Evolutionary conservation across 2,888 invertebrate species (phyloP), one percentile per base, ranked within the genome.

Genomic region (Aphodius sticticus): DNA sequence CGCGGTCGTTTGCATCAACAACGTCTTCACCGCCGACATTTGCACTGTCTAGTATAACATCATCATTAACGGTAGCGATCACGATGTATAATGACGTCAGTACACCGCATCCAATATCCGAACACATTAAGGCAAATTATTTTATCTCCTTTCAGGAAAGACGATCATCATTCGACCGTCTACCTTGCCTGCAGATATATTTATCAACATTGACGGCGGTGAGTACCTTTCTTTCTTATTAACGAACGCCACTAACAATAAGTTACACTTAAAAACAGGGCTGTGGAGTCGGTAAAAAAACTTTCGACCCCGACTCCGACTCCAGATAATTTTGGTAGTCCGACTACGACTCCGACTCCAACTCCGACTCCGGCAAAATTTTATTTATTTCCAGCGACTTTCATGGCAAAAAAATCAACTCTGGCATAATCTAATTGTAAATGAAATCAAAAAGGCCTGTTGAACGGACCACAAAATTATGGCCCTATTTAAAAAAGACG

Each of bases 191-290:
- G 71, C 53, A 69, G 77, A 77, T 36, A 71, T 79, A 83, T 83
- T 82, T 81, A 82, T 83, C 83, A 81, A 80, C 81, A 82, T 82
- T 81, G 74, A 79, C 81, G 81, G 77, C 79, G 79, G 83, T 82
- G 81, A 83, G 83, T 83, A 82, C 80, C 79, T 77, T 82, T 82
- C 38, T 53, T 7, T 53, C 53, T 53, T 53, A 3, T 53, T 53
- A 53, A 26, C 26, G 26, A 26, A 26, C 26, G 26, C 26, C 26
- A 26, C 26, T 26, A n/a, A n/a, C n/a, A n/a, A n/a, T n/a, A n/a
- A n/a, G n/a, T n/a, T n/a, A n/a, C n/a, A n/a, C n/a, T n/a, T n/a
- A n/a, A n/a, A n/a, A n/a, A n/a, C n/a, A n/a, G n/a, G n/a, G n/a
- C n/a, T n/a, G n/a, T n/a, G n/a, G n/a, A n/a, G n/a, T n/a, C n/a